Evolutionary conservation across 2,888 invertebrate species (phyloP).

Genomic region (Andrena flavipes): DNA sequence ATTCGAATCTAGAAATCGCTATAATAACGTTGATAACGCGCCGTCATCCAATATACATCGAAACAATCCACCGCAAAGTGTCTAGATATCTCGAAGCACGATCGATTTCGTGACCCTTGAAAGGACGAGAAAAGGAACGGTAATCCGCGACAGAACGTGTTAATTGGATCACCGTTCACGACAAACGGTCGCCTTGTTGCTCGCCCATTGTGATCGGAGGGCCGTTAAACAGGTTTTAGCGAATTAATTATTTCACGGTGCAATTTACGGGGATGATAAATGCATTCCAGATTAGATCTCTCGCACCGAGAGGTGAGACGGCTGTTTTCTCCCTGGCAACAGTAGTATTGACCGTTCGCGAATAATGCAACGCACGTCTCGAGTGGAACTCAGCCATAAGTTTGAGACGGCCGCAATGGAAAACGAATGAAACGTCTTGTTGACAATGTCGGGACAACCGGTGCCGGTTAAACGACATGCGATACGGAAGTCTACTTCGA

Average conservation of each 20-base stretch:
- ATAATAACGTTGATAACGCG: background rate
- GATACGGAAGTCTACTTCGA: no score
- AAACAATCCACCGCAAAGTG: background rate
- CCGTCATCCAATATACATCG: background rate
- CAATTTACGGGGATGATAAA: slow-evolving; percentile 45
- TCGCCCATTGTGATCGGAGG: background rate
- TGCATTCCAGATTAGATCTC: slow-evolving; percentile 28
- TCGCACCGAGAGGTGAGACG: background rate
- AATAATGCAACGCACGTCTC: background rate
- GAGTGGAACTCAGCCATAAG: background rate
- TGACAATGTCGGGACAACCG: no score
- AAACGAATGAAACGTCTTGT: background rate
- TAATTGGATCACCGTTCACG: slow-evolving; percentile 12
- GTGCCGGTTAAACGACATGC: no score
- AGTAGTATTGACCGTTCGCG: background rate
- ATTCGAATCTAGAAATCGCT: background rate
- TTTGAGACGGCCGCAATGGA: background rate
- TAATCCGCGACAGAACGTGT: background rate
- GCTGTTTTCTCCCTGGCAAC: slow-evolving; percentile 38
- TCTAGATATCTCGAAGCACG: background rate
- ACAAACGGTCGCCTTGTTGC: background rate
- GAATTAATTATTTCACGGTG: slow-evolving; percentile 33
- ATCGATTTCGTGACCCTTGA: background rate
- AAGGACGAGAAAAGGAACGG: background rate
- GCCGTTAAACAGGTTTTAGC: slow-evolving; percentile 9